Conservation (phyloP, 2,888 invertebrate genomes). For the Campoplex capitator region DNA sequence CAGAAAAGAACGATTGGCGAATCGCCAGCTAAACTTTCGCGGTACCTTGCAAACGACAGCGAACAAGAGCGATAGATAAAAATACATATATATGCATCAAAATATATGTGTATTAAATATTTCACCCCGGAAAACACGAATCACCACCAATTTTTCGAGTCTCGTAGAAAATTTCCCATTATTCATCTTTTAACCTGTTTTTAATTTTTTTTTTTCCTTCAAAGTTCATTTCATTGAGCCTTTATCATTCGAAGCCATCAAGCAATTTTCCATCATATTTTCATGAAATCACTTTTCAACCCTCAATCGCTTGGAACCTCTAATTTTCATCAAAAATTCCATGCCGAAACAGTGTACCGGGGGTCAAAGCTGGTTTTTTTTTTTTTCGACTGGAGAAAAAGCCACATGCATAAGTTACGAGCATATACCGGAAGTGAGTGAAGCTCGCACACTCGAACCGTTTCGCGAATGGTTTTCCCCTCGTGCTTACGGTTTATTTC, state of each 20-base stretch:
- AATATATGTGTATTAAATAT: neutral
- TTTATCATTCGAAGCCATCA: no score
- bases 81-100: neutral
- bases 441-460: slow-evolving; percentile 32
- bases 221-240: neutral
- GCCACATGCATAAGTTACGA: neutral
- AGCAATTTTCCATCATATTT: no score
- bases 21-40: slow-evolving; percentile 41
- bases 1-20: slow-evolving; percentile 52
- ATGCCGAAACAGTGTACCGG: neutral
- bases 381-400: neutral
- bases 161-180: neutral
- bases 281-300: no score
- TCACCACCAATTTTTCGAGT: neutral
- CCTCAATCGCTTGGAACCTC: no score
- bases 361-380: neutral
- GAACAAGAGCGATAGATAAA: slow-evolving; percentile 49
- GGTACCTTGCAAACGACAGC: slow-evolving; percentile 37
- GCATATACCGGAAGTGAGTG: slow-evolving; percentile 17
- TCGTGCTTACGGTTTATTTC: slow-evolving; percentile 56
- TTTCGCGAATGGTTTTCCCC: slow-evolving; percentile 38
- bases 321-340: no score
- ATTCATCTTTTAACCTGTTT: neutral
- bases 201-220: neutral
- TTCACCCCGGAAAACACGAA: neutral